Conservation (phyloP, 2,113 vertebrate genomes). For the Strix aluco region DNA sequence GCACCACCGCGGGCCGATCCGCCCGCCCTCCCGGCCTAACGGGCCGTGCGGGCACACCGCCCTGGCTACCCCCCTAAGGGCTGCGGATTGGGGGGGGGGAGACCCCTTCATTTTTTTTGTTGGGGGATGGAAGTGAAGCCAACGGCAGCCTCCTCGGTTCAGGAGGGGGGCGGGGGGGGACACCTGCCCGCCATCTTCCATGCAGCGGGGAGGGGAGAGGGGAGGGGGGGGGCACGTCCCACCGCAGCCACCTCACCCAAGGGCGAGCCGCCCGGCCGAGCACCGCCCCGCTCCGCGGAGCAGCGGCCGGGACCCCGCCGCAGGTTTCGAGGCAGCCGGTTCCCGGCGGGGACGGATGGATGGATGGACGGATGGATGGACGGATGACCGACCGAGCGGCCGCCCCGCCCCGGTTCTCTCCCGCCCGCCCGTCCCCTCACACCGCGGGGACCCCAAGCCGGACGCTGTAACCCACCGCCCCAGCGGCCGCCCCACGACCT, state of each 20-base stretch:
- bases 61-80: accelerated
- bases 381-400: not conserved
- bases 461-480: not conserved
- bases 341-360: too few relatives aligned
- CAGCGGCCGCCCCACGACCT: not conserved
- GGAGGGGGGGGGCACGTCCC: not conserved
- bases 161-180: too few relatives aligned
- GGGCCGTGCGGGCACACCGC: accelerated
- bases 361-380: too few relatives aligned
- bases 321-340: not conserved
- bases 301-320: too few relatives aligned
- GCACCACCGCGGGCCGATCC: not conserved
- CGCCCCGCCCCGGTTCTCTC: too few relatives aligned
- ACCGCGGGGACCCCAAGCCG: too few relatives aligned
- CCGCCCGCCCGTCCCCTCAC: not conserved
- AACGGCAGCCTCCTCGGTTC: not conserved
- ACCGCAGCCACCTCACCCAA: not conserved
- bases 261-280: not conserved
- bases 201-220: too few relatives aligned
- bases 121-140: not conserved
- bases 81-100: too few relatives aligned
- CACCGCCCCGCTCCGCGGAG: not conserved
- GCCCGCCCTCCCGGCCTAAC: too few relatives aligned
- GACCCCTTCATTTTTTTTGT: accelerated
- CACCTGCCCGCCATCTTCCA: not conserved